Evolutionary conservation across 2,113 vertebrate species (phyloP).

Genomic region (Oenanthe oenanthe): DNA sequence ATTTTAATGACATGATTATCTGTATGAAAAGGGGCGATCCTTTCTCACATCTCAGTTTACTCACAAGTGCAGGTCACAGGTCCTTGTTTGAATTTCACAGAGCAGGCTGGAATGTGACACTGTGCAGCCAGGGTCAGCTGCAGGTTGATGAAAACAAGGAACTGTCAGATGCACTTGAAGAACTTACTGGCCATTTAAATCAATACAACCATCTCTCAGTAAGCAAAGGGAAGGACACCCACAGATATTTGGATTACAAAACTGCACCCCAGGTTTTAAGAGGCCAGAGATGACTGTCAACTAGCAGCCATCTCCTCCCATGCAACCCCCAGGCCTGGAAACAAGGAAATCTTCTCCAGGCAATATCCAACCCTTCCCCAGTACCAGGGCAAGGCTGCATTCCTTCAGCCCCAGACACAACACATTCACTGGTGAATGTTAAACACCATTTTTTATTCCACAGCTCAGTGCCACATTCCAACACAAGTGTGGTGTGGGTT

Average conservation of each 20-base stretch:
- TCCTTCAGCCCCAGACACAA: neutral
- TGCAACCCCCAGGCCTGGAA: neutral
- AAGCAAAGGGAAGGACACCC: neutral
- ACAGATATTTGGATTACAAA: neutral
- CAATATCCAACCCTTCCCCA: neutral
- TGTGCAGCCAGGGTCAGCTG: neutral
- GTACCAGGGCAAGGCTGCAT: neutral
- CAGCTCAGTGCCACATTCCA: neutral
- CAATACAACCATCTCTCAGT: no score
- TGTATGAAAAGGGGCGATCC: neutral
- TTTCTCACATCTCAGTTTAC: neutral
- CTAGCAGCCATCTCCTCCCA: neutral
- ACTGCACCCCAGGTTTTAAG: neutral
- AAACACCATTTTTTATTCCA: neutral
- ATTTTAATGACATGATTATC: neutral
- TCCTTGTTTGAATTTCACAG: neutral
- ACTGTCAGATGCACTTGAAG: neutral
- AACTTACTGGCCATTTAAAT: neutral
- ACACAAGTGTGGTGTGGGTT: fast-evolving
- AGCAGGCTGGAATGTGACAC: neutral
- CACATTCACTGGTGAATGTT: fast-evolving
- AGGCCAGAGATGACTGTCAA: neutral
- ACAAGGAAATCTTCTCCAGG: neutral
- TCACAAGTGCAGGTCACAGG: neutral
- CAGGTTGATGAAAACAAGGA: neutral